Conservation (phyloP, 2,888 invertebrate species). For the Pharmacophagus antenor region DNA sequence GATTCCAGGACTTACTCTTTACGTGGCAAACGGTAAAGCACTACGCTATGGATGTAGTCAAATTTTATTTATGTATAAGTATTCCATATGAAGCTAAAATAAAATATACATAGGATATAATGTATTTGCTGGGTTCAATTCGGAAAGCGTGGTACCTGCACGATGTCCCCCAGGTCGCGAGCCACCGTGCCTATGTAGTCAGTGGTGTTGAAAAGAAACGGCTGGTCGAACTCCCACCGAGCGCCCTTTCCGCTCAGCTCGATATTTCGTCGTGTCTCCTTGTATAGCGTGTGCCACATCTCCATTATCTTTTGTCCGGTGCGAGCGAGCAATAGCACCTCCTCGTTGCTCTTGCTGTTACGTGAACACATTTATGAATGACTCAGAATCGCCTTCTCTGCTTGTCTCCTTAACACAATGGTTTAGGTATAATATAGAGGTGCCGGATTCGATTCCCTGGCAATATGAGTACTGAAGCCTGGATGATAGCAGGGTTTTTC, state of each 20-base stretch:
- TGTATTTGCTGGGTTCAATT: too few relatives aligned
- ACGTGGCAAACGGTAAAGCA: too few relatives aligned
- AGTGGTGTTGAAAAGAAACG: slow-evolving; percentile 88
- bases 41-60: too few relatives aligned
- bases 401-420: too few relatives aligned
- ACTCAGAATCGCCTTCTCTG: too few relatives aligned
- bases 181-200: slow-evolving; percentile 92
- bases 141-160: too few relatives aligned
- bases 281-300: slow-evolving; percentile 88
- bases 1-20: too few relatives aligned
- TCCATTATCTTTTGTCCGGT: slow-evolving; percentile 85
- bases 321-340: slow-evolving; percentile 75
- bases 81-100: not conserved
- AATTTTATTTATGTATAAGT: too few relatives aligned
- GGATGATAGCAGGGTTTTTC: too few relatives aligned
- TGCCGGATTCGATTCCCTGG: too few relatives aligned
- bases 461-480: too few relatives aligned
- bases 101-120: not conserved
- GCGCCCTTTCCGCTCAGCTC: slow-evolving; percentile 92
- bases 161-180: slow-evolving; percentile 88
- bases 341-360: slow-evolving; percentile 73
- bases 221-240: slow-evolving; percentile 95
- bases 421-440: too few relatives aligned
- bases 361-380: not conserved
- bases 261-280: slow-evolving; percentile 89